Evolutionary conservation across 2,888 invertebrate genomes (phyloP), one percentile per base, ranked within the genome.

Genomic region (Chirona hameri): DNA sequence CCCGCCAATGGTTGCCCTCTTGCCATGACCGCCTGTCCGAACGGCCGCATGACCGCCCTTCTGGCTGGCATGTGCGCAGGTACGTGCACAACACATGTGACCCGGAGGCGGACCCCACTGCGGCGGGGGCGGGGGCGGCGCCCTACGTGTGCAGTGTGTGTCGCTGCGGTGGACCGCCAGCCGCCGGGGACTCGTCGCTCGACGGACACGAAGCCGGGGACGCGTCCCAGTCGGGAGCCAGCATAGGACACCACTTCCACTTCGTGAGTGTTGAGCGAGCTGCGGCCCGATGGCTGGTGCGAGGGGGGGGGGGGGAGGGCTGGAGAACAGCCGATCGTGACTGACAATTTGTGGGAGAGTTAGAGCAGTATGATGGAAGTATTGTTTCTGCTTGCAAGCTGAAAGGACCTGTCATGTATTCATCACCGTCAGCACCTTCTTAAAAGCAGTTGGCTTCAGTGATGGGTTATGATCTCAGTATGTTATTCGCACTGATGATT

Each of bases 131-230:
- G 79, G 93, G 93, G 87, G 89, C 90, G 79, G 93, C 93, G 87
- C 93, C 95, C 0, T 98, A 98, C 88, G 90, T 93, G 83, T 98
- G 98, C 88, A 91, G 93, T 1, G 91, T 93, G 84, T 98, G 98
- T 88, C 52, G 82, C 83, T 48, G 21, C 46, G 76, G 76, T 9
- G 76, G 14, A 39, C 24, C 14, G 0, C 76, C 76, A 24, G 24
- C 46, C 21, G 5, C 15, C 76, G 76, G 82, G 82, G 69, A 60
- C 83, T 24, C 65, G 55, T 57, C 83, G 81, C 57, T 83, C 80
- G 27, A 83, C 84, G 39, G 82, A 52, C 57, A 82, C 83, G 82
- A 81, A 82, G 27, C 81, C 82, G 72, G 65, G 57, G 46, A 81
- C 55, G 21, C 76, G 83, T 82, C 82, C 76, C 10, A 9, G 10